A percentile compares a stretch with the other conserved stretches of the same genome.
These are phyloP conservation scores for Latrodectus hesperus DNA, from an alignment of 2,888 invertebrate genomes.

Conservation along the genomic window DNA sequence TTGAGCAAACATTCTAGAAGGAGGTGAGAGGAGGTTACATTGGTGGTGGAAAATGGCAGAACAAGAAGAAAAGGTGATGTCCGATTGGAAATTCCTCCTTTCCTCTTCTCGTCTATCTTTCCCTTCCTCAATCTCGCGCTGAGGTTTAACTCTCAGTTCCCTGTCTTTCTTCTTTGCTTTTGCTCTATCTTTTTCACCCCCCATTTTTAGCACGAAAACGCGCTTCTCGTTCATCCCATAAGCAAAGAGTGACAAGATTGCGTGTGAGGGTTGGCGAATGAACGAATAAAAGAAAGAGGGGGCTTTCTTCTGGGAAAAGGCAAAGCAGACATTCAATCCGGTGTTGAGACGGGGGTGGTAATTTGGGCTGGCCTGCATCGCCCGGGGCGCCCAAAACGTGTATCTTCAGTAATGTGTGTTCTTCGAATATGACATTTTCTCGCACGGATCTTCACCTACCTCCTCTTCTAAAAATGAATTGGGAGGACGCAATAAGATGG, in stretches of 20 bases:
- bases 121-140: neutral
- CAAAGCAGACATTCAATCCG: slow-evolving; percentile 37
- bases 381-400: slow-evolving; percentile 57
- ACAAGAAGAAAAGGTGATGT: slow-evolving; percentile 22
- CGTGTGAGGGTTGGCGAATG: slow-evolving; percentile 1
- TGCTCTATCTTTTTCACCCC: neutral
- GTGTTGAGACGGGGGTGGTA: slow-evolving; percentile 40
- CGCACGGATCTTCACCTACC: slow-evolving; percentile 15
- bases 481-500: slow-evolving; percentile 12
- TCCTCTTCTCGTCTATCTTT: neutral
- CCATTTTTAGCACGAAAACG: neutral
- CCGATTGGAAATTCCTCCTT: slow-evolving; percentile 8
- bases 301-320: slow-evolving; percentile 2
- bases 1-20: slow-evolving; percentile 50
- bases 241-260: slow-evolving; percentile 20
- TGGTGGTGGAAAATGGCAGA: neutral
- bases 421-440: slow-evolving; percentile 69
- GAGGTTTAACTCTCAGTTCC: neutral
- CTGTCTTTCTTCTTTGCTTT: neutral
- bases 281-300: slow-evolving; percentile 7
- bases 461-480: slow-evolving; percentile 55
- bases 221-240: slow-evolving; percentile 1
- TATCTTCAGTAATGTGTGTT: slow-evolving; percentile 69
- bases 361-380: slow-evolving; percentile 47
- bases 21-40: neutral